Base-by-base conservation (phyloP, 2,888 invertebrate species). In the Platerodrilus igneus region DNA sequence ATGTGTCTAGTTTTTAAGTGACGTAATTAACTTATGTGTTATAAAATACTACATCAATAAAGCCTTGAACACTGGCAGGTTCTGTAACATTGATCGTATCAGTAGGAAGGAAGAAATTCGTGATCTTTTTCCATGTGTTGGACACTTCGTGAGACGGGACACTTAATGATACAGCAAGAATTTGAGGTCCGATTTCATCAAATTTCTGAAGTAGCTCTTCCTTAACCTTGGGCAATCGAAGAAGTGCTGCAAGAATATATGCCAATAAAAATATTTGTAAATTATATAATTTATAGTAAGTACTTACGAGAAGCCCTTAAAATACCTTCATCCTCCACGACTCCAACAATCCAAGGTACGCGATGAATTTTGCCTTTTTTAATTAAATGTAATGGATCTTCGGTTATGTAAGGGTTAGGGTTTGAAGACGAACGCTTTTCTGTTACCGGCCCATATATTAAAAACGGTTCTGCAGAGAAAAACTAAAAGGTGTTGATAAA, bases 401-500 rank as follows among this genome's bases (percentile, higher is more conserved):
- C 61, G 0, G 65, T 66, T 1, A 76, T 45, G 50, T 75, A 76
- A 1, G 74, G 68, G 16, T 67, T 63, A 0, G 60, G 50, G 14
- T 65, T 67, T n/a, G 40, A 39, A 5, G 42, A 41, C 3, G 60
- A 56, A 34, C 55, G 47, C 18, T 34, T 55, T 53, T 77, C 77
- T 4, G 70, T 57, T 1, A 71, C 72, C 0, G 72, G 66, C 0
- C 68, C 63, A 51, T 65, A 76, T 29, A 68, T 62, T 1, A 67
- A 66, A 36, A 75, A 45, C 3, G 75, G 75, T 55, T 76, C 74
- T 2, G 70, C 62, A 26, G 67, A 60, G 69, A 75, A 75, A 47
- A 59, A 55, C 66, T 73, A 44, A 18, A 60, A 55, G 18, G n/a
- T 13, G n/a, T 9, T 17, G 6, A 16, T 37, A 16, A 8, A 16